Percentiles rank a stretch among this genome's conserved stretches.
These are phyloP conservation scores for Cyprinus carpio DNA, from an alignment of 2,113 vertebrate species.

Conservation along the genomic window DNA sequence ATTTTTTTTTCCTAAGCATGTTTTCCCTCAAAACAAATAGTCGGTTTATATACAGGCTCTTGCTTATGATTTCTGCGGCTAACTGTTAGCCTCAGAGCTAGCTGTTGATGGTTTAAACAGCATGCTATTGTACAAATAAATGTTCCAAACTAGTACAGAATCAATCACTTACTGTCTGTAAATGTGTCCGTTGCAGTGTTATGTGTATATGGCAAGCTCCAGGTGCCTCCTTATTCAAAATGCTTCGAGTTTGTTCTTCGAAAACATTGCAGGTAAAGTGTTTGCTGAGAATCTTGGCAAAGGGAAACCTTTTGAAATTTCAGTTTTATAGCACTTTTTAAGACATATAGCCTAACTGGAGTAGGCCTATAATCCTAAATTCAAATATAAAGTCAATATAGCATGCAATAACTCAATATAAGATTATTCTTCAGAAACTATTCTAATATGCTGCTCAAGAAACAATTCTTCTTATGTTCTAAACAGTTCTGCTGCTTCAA, in stretches of 20 bases:
- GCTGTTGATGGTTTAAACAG: neutral
- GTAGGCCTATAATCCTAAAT: neutral
- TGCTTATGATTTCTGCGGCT: neutral
- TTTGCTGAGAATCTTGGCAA: neutral
- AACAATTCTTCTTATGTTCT: neutral
- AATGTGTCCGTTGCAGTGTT: neutral
- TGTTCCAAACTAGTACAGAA: neutral
- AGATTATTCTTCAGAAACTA: neutral
- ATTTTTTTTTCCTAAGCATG: neutral
- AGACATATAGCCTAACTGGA: neutral
- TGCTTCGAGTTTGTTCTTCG: neutral
- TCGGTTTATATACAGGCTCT: neutral
- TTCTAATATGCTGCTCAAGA: neutral
- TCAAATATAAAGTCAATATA: neutral
- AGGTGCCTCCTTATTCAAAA: neutral
- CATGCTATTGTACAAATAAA: neutral
- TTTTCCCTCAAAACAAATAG: neutral
- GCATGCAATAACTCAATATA: neutral
- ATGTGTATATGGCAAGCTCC: neutral
- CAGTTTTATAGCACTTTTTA: neutral
- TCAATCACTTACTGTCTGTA: neutral
- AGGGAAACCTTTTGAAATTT: neutral
- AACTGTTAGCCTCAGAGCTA: neutral
- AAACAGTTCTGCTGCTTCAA: too few relatives aligned
- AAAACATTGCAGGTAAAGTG: neutral